phyloP scores from a whole-genome alignment of 2,888 invertebrate genomes.

The Auanema freiburgensis region DNA sequence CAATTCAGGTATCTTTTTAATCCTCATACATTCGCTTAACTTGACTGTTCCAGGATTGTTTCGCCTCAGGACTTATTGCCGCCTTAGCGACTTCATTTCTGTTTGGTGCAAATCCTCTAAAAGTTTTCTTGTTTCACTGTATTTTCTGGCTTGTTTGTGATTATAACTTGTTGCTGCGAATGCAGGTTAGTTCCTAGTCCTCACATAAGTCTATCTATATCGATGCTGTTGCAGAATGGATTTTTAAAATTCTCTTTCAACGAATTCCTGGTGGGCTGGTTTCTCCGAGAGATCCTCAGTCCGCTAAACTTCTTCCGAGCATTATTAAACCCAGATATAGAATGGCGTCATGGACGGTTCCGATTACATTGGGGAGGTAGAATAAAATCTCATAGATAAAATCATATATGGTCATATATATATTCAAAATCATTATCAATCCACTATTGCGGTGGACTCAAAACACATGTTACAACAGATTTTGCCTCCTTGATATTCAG shows the following conservation, averaged over 20 bases:
- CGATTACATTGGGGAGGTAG: constrained; percentile 89
- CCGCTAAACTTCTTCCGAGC: constrained; percentile 78
- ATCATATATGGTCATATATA: too few relatives aligned
- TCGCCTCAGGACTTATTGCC: constrained; percentile 86
- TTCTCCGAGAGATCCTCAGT: constrained; percentile 78
- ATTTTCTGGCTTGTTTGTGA: constrained; percentile 93
- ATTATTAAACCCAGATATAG: constrained; percentile 82
- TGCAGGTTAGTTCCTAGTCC: constrained; percentile 72
- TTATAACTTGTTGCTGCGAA: constrained; percentile 84
- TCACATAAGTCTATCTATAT: constrained; percentile 2
- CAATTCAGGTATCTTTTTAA: constrained; percentile 69
- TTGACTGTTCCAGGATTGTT: constrained; percentile 74
- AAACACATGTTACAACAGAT: too few relatives aligned
- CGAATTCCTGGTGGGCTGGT: constrained; percentile 91
- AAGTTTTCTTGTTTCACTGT: constrained; percentile 82
- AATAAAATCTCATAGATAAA: constrained; percentile 14
- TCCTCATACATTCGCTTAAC: background rate
- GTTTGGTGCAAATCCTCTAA: constrained; percentile 83
- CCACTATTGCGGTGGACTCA: too few relatives aligned
- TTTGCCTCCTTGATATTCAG: too few relatives aligned
- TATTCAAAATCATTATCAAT: too few relatives aligned
- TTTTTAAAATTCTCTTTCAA: constrained; percentile 78
- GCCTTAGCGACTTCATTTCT: constrained; percentile 83
- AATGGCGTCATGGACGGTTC: constrained; percentile 85
- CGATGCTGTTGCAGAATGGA: background rate